Evolutionary conservation across 2,113 vertebrate genomes (phyloP).

Genomic region (Macquaria ambigua): DNA sequence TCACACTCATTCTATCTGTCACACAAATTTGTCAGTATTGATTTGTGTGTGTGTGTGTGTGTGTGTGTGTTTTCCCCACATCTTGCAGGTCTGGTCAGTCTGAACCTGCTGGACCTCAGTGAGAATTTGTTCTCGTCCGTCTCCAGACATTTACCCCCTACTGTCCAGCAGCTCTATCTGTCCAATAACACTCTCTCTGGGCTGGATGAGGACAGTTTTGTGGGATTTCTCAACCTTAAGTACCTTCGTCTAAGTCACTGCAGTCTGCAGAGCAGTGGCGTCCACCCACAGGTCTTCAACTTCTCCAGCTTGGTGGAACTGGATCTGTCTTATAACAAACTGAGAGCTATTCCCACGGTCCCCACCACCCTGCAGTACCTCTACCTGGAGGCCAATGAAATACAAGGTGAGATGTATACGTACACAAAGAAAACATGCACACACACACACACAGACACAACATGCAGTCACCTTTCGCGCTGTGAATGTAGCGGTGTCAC

Average conservation of each 20-base stretch:
- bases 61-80: background rate
- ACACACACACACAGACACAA: background rate
- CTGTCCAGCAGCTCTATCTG: slow-evolving; percentile 84
- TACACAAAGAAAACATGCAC: background rate
- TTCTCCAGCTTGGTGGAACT: slow-evolving; percentile 83
- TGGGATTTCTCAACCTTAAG: slow-evolving; percentile 67
- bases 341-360: slow-evolving; percentile 77
- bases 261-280: slow-evolving; percentile 57
- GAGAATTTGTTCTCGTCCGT: slow-evolving; percentile 78
- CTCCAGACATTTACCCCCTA: slow-evolving; percentile 78
- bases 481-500: background rate
- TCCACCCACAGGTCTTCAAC: slow-evolving; percentile 76
- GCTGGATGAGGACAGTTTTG: slow-evolving; percentile 73
- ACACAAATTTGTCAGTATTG: background rate
- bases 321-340: slow-evolving; percentile 86
- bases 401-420: slow-evolving; percentile 76
- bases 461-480: background rate
- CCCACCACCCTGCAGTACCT: slow-evolving; percentile 83
- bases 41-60: background rate
- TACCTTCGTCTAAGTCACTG: slow-evolving; percentile 82
- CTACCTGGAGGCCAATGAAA: slow-evolving; percentile 85
- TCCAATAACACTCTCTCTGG: slow-evolving; percentile 78
- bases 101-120: slow-evolving; percentile 83
- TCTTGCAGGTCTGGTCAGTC: slow-evolving; percentile 71
- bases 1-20: background rate